Conservation (phyloP, 2,888 invertebrate genomes). For the Drosophila atroscutellata region DNA sequence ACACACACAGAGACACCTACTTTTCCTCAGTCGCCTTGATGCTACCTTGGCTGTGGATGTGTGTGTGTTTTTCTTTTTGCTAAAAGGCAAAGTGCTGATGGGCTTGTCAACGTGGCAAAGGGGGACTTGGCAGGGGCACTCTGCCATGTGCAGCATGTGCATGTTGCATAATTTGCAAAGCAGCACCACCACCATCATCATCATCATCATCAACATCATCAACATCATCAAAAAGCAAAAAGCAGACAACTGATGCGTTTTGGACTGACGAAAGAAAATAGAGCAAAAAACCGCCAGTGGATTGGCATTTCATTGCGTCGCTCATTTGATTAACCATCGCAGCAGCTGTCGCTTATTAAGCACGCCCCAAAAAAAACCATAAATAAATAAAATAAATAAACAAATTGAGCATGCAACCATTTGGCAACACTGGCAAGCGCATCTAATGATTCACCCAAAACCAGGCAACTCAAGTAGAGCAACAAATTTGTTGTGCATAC, state of each 20-base stretch:
- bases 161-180: slow-evolving; percentile 69
- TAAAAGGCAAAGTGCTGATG: slow-evolving; percentile 25
- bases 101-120: not conserved
- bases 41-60: slow-evolving; percentile 49
- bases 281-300: slow-evolving; percentile 26
- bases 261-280: not conserved
- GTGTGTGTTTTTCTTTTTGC: slow-evolving; percentile 6
- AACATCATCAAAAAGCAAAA: not conserved
- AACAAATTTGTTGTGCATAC: not conserved
- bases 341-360: slow-evolving; percentile 60
- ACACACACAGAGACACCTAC: not conserved
- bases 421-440: slow-evolving; percentile 38
- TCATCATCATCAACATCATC: not conserved
- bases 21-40: slow-evolving; percentile 17
- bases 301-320: slow-evolving; percentile 70
- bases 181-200: slow-evolving; percentile 11
- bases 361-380: not conserved
- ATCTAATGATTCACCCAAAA: slow-evolving; percentile 21
- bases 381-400: not conserved
- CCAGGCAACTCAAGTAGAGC: not conserved
- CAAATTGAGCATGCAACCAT: slow-evolving; percentile 69
- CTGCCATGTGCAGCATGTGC: slow-evolving; percentile 33
- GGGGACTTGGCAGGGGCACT: not conserved
- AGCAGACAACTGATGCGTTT: slow-evolving; percentile 5
- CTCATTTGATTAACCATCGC: slow-evolving; percentile 71